phyloP scores from a whole-genome alignment of 2,797 vertebrate genomes.

The Eulemur albifrons region DNA sequence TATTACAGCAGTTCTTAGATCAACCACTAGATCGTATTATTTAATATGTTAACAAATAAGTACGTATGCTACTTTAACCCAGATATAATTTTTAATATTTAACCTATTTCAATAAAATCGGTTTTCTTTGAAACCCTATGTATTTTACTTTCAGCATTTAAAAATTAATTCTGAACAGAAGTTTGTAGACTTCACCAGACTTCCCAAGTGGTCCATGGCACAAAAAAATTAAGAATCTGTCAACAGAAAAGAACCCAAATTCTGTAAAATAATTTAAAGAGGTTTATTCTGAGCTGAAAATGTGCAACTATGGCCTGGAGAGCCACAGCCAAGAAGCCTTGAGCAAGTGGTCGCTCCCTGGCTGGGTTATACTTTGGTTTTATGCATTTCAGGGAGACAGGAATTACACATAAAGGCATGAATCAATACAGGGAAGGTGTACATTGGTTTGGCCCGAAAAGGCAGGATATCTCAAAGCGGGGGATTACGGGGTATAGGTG shows the following conservation, averaged over 20 bases:
- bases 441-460: neutral
- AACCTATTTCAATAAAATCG: neutral
- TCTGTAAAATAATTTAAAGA: neutral
- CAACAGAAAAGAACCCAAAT: neutral
- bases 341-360: neutral
- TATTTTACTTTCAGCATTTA: constrained; percentile 26
- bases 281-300: neutral
- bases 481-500: neutral
- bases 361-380: neutral
- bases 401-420: neutral
- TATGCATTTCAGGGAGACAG: neutral
- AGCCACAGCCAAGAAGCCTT: neutral
- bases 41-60: neutral
- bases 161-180: neutral
- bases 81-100: neutral
- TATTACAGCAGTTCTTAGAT: neutral
- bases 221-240: neutral
- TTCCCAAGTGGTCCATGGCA: neutral
- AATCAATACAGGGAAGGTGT: neutral
- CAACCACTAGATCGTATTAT: neutral
- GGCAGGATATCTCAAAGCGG: neutral
- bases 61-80: neutral
- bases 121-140: neutral
- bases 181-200: neutral
- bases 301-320: neutral